phyloP scores from a whole-genome alignment of 2,113 vertebrate species.

The Haplotaxodon microlepis region DNA sequence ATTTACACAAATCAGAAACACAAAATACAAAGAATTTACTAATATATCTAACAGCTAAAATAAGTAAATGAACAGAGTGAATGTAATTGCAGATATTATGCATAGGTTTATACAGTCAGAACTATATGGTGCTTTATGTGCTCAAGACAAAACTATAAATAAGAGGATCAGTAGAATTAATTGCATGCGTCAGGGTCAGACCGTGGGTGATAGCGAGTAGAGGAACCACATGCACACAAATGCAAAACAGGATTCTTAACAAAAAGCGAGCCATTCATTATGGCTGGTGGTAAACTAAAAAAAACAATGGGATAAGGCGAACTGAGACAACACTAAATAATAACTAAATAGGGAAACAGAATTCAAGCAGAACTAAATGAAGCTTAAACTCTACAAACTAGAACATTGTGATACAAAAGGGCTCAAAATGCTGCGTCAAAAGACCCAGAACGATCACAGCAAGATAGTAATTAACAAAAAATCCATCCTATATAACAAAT shows the following conservation, averaged over 20 bases:
- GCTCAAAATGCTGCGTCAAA: not conserved
- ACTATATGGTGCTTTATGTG: not conserved
- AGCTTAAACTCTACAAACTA: not conserved
- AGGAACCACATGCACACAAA: not conserved
- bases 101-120: not conserved
- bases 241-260: not conserved
- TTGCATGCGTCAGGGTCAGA: not conserved
- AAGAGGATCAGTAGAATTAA: not conserved
- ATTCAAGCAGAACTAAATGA: not conserved
- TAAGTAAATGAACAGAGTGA: rapidly evolving
- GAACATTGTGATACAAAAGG: not conserved
- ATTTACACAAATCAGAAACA: not conserved
- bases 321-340: not conserved
- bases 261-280: not conserved
- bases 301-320: rapidly evolving
- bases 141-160: not conserved
- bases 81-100: not conserved
- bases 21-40: not conserved
- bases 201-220: rapidly evolving
- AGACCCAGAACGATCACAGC: not conserved
- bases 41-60: not conserved
- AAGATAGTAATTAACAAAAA: not conserved
- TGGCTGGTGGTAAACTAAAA: not conserved
- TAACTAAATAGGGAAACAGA: not conserved
- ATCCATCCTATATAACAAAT: not conserved